Evolutionary conservation across 2,888 invertebrate genomes (phyloP).

Genomic region (Epirrhoe tristata): DNA sequence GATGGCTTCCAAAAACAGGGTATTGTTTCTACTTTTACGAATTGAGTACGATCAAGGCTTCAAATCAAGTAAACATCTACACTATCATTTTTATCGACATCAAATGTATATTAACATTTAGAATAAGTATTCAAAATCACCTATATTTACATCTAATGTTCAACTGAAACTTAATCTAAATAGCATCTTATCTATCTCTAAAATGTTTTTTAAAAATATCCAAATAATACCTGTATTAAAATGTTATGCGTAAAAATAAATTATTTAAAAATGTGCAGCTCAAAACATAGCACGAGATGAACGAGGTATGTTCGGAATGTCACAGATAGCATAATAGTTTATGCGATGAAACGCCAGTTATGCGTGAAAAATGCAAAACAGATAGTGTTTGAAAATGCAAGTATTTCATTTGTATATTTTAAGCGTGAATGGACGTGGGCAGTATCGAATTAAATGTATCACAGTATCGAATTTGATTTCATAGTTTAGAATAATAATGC

Average conservation of each 20-base stretch:
- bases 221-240: constrained; percentile 9
- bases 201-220: constrained; percentile 19
- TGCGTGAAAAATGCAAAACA: constrained; percentile 27
- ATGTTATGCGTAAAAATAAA: constrained; percentile 18
- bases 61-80: neutral
- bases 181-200: neutral
- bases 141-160: neutral
- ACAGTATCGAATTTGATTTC: neutral
- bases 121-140: neutral
- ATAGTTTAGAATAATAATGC: neutral
- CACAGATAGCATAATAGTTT: constrained; percentile 23
- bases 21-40: constrained; percentile 49
- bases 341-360: constrained; percentile 7
- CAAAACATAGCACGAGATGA: constrained; percentile 18
- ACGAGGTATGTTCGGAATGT: constrained; percentile 25
- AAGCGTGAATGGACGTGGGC: constrained; percentile 10
- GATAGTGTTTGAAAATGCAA: constrained; percentile 12
- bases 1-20: constrained; percentile 60
- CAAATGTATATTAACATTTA: neutral
- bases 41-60: neutral
- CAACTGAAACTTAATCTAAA: constrained; percentile 6
- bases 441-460: constrained; percentile 20
- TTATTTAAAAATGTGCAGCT: constrained; percentile 17
- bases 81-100: neutral
- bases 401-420: constrained; percentile 22